phyloP scores from a whole-genome alignment of 1,140 invertebrate species.

The Drosophila nigrodunni region DNA sequence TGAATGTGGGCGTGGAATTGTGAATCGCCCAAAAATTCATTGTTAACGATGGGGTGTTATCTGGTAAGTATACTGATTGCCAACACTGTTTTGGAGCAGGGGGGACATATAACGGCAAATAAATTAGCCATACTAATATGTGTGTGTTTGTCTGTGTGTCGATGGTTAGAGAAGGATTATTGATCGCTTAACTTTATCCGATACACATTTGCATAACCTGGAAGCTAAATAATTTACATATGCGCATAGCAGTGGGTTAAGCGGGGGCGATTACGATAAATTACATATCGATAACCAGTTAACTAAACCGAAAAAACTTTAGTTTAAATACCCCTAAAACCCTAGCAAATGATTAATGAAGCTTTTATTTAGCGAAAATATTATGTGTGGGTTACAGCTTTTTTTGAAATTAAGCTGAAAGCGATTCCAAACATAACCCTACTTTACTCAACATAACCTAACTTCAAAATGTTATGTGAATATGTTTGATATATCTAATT shows the following conservation, averaged over 20 bases:
- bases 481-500: too few relatives aligned
- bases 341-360: neutral
- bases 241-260: slow-evolving; percentile 7
- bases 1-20: slow-evolving; percentile 23
- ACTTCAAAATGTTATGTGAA: too few relatives aligned
- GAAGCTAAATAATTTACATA: slow-evolving; percentile 17
- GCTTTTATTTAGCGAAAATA: neutral
- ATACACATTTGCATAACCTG: slow-evolving; percentile 29
- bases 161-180: slow-evolving; percentile 34
- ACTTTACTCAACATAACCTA: too few relatives aligned
- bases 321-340: neutral
- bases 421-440: neutral
- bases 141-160: neutral
- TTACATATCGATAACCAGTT: slow-evolving; percentile 18
- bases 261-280: slow-evolving; percentile 20
- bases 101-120: slow-evolving; percentile 21
- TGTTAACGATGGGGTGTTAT: slow-evolving; percentile 15
- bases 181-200: slow-evolving; percentile 31
- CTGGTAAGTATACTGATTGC: slow-evolving; percentile 26
- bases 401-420: neutral
- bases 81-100: neutral
- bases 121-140: slow-evolving; percentile 13
- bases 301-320: neutral
- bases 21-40: slow-evolving; percentile 16
- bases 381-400: neutral